These are phyloP conservation scores for Himalopsyche tibetana DNA, from an alignment of 2,888 invertebrate species.

Conservation along the genomic window DNA sequence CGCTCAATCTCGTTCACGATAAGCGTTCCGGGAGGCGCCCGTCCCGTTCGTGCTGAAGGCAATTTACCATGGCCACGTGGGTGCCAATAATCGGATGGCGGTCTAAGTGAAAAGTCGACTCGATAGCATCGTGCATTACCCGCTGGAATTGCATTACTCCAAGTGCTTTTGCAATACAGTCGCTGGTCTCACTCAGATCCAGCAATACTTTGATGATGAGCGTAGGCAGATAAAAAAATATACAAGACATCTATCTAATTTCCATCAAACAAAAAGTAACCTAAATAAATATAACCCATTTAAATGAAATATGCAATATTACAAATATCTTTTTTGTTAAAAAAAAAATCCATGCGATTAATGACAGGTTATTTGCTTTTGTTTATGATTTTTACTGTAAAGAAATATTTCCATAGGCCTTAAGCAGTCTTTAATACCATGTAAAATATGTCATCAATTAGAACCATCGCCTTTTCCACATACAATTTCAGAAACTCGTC, in stretches of 20 bases:
- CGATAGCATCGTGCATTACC: constrained; percentile 47
- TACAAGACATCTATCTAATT: no score
- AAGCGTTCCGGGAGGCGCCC: constrained; percentile 19
- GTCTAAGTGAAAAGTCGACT: constrained; percentile 47
- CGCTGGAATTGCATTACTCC: constrained; percentile 34
- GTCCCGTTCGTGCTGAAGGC: constrained; percentile 45
- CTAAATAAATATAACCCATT: no score
- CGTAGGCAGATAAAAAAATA: background rate
- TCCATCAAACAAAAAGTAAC: no score
- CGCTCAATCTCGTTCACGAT: constrained; percentile 4
- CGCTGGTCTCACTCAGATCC: background rate
- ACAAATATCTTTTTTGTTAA: no score
- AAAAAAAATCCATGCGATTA: background rate
- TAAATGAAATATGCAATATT: no score
- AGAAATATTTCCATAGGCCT: background rate
- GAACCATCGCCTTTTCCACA: background rate
- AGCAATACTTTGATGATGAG: background rate
- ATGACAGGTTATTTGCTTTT: background rate
- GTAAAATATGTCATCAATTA: background rate
- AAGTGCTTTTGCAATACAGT: constrained; percentile 15
- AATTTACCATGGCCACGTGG: constrained; percentile 47
- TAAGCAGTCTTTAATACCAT: background rate
- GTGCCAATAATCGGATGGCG: constrained; percentile 9
- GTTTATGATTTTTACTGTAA: background rate
- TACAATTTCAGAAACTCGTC: background rate